Percentiles rank a stretch among this genome's conserved stretches.
phyloP scores from a whole-genome alignment of 2,797 vertebrate species.

The Hoplostethus atlanticus region DNA sequence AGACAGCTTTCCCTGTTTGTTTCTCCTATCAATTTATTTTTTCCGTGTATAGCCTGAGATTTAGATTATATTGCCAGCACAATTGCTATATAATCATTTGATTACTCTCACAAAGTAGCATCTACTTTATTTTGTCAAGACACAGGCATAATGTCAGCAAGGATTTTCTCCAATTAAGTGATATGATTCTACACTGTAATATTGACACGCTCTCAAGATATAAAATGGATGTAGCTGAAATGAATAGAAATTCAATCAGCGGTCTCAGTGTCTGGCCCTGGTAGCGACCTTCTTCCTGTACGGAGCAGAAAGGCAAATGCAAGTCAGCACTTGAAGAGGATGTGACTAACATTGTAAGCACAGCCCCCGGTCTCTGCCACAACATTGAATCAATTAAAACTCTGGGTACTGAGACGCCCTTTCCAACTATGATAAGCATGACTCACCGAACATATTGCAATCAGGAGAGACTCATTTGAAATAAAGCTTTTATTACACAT shows the following conservation, averaged over 20 bases:
- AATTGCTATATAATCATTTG: constrained; percentile 15
- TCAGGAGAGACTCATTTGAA: no score
- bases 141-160: constrained; percentile 8
- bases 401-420: not conserved
- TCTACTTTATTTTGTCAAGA: constrained; percentile 10
- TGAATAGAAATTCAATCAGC: constrained; percentile 10
- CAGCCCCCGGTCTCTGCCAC: not conserved
- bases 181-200: not conserved
- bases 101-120: constrained; percentile 1
- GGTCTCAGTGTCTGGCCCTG: not conserved
- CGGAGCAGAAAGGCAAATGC: constrained; percentile 5
- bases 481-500: no score
- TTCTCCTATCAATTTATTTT: constrained; percentile 5
- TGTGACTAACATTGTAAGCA: constrained; percentile 17
- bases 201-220: not conserved
- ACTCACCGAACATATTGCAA: not conserved
- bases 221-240: constrained; percentile 14
- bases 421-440: not conserved
- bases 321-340: constrained; percentile 47
- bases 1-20: not conserved
- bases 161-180: not conserved
- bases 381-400: constrained; percentile 6
- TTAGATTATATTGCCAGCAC: constrained; percentile 6
- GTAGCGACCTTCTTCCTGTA: not conserved
- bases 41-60: constrained; percentile 8